A percentile compares a stretch with the other conserved stretches of the same genome.
Evolutionary conservation across 2,888 invertebrate genomes (phyloP).

Genomic region (Torymus aiolomorphi): DNA sequence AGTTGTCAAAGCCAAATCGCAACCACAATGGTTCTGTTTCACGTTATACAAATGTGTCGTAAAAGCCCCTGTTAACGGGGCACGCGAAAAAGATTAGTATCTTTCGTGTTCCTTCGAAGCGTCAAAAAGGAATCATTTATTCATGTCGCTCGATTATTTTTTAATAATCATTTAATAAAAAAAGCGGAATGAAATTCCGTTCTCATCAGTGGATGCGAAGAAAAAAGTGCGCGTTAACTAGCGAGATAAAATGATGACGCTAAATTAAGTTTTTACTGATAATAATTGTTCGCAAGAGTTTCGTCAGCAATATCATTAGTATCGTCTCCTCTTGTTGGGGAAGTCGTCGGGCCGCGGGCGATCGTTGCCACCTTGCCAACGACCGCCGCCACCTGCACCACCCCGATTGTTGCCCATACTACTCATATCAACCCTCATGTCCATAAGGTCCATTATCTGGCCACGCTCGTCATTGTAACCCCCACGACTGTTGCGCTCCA

Average conservation of each 20-base stretch:
- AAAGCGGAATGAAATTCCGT: not conserved
- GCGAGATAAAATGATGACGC: no score
- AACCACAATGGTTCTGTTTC: not conserved
- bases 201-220: no score
- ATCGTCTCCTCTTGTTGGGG: constrained; percentile 82
- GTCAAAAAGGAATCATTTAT: constrained; percentile 8
- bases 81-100: not conserved
- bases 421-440: constrained; percentile 75
- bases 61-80: not conserved
- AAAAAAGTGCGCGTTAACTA: no score
- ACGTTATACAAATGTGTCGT: not conserved
- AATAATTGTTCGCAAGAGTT: no score
- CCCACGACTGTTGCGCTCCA: constrained; percentile 73
- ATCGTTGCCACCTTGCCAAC: constrained; percentile 75
- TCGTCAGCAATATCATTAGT: constrained; percentile 67
- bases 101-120: constrained; percentile 13
- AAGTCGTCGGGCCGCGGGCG: constrained; percentile 81
- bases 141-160: constrained; percentile 1
- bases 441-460: constrained; percentile 75
- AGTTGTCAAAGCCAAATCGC: not conserved
- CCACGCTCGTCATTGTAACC: constrained; percentile 74
- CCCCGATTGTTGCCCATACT: constrained; percentile 62
- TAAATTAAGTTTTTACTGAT: no score
- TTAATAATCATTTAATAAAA: not conserved
- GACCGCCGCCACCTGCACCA: constrained; percentile 69